Conservation (phyloP, 2,888 invertebrate genomes). For the Parnassius apollo region DNA sequence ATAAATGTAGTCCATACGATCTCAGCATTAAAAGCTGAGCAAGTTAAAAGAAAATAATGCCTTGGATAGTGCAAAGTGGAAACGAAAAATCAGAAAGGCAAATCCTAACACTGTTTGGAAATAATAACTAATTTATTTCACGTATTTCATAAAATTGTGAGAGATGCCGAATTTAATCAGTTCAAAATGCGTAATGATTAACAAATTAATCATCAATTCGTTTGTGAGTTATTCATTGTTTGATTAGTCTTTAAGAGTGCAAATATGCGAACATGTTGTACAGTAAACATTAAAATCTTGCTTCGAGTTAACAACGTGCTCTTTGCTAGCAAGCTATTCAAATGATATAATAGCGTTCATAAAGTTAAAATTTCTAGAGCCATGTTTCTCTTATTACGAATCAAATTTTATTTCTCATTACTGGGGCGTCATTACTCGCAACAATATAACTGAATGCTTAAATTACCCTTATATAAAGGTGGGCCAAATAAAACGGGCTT, state of each 20-base stretch:
- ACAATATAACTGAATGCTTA: slow-evolving; percentile 6
- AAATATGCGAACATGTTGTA: slow-evolving; percentile 21
- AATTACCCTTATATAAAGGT: slow-evolving; percentile 6
- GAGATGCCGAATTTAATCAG: slow-evolving; percentile 4
- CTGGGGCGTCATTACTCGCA: neutral
- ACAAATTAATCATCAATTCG: slow-evolving; percentile 17
- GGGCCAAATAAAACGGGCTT: too few species aligned
- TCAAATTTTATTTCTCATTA: slow-evolving; percentile 33
- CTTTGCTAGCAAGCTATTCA: slow-evolving; percentile 31
- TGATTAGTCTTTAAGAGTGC: slow-evolving; percentile 14
- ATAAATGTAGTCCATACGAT: too few species aligned
- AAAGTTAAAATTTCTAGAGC: slow-evolving; percentile 56
- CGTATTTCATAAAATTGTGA: neutral
- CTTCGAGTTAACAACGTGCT: slow-evolving; percentile 50
- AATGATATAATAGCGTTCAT: slow-evolving; percentile 54
- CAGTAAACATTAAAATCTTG: slow-evolving; percentile 31
- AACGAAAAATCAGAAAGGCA: too few species aligned
- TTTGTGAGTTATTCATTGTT: slow-evolving; percentile 21
- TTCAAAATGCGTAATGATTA: slow-evolving; percentile 9
- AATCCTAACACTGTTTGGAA: too few species aligned
- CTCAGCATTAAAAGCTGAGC: too few species aligned
- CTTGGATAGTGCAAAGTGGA: too few species aligned
- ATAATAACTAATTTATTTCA: too few species aligned
- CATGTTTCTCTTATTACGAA: slow-evolving; percentile 37
- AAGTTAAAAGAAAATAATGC: too few species aligned